These are phyloP conservation scores for Panonychus citri DNA, from an alignment of 1,140 invertebrate species.

Conservation along the genomic window DNA sequence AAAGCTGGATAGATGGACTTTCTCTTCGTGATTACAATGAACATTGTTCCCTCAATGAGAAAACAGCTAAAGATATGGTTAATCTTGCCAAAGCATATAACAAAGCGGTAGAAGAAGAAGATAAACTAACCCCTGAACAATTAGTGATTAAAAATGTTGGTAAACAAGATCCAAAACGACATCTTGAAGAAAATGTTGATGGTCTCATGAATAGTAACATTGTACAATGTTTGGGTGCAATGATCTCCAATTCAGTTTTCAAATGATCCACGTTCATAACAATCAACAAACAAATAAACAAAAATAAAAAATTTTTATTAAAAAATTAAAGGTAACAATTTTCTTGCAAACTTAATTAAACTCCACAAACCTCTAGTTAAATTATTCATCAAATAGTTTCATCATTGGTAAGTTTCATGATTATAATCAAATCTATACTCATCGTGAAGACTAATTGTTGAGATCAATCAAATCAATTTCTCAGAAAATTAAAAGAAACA, in stretches of 20 bases:
- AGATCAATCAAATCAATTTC: too few species aligned
- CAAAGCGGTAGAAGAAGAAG: constrained; percentile 95
- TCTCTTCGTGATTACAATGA: constrained; percentile 80
- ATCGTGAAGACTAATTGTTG: too few species aligned
- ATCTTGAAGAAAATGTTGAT: constrained; percentile 96
- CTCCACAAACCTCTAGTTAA: too few species aligned
- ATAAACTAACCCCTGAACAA: constrained; percentile 99
- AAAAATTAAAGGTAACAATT: too few species aligned
- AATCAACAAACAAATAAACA: too few species aligned
- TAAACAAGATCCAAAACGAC: constrained; percentile 98
- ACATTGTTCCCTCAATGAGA: constrained; percentile 62
- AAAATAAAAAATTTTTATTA: too few species aligned
- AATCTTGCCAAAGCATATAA: constrained; percentile 96
- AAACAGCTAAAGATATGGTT: constrained; percentile 83
- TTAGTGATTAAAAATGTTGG: constrained; percentile 98
- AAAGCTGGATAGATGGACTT: constrained; percentile 97
- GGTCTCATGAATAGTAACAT: constrained; percentile 93
- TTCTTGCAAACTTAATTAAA: too few species aligned
- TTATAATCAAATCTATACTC: too few species aligned
- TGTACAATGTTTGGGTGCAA: constrained; percentile 91
- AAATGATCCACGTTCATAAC: constrained; percentile 36
- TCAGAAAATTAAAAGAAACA: too few species aligned
- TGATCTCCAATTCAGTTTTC: constrained; percentile 94
- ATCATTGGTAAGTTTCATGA: too few species aligned
- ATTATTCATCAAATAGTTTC: too few species aligned